Percentiles rank a stretch among this genome's conserved stretches.
These are phyloP conservation scores for Arctopsyche grandis DNA, from an alignment of 1,140 invertebrate genomes.

Conservation along the genomic window DNA sequence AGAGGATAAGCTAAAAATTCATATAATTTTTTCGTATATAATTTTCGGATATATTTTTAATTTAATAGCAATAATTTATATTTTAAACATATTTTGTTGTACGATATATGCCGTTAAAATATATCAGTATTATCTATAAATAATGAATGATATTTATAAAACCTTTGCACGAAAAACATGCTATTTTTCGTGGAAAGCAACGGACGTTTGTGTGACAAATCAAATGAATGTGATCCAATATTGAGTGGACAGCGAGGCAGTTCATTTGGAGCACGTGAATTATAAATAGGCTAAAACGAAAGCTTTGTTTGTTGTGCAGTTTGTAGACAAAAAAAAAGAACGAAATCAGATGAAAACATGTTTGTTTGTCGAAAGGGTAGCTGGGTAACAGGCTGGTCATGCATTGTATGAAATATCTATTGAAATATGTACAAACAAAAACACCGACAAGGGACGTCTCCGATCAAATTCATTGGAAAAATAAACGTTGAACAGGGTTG, in stretches of 20 bases:
- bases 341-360: conserved; percentile 50
- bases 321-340: conserved; percentile 31
- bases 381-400: conserved; percentile 47
- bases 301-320: conserved; percentile 41
- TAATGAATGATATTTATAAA: no score
- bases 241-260: conserved; percentile 6
- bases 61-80: no score
- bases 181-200: neutral
- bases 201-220: neutral
- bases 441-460: conserved; percentile 48
- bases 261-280: conserved; percentile 49
- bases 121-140: no score
- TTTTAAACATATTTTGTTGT: no score
- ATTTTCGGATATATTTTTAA: no score
- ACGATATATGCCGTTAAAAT: no score
- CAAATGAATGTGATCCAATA: conserved; percentile 11
- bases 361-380: conserved; percentile 49
- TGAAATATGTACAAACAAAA: conserved; percentile 50
- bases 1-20: no score
- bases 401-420: conserved; percentile 45
- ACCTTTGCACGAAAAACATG: neutral
- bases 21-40: no score
- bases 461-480: conserved; percentile 51
- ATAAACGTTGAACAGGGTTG: conserved; percentile 37
- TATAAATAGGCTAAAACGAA: conserved; percentile 42